Base-by-base conservation (phyloP, 1,140 invertebrate genomes). In the Zaprionus kolodkinae region DNA sequence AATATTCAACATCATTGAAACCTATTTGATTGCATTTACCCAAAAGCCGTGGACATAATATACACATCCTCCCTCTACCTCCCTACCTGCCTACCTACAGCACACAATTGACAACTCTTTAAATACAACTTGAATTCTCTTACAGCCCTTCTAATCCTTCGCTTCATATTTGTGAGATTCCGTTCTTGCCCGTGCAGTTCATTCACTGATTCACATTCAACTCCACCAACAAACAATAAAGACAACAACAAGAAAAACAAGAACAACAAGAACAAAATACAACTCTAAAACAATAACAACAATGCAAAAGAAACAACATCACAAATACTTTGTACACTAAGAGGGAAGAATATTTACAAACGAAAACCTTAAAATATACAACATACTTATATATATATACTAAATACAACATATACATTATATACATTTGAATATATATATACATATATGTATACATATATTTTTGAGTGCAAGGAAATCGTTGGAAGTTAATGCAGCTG, bases 181-280 rank as follows among this genome's bases (percentile, higher is more conserved):
- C 89, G 74, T 89, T 83, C 75, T 80, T 92, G 67, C 86, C 91
- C 65, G 89, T 92, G 81, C 91, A 91, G 79, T 91, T 92, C 82
- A 77, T 90, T 77, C 92, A 82, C 27, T 65, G 38, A 52, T 38
- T 61, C 48, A 88, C 57, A 86, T 55, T 55, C 61, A 76, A 87
- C 36, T 48, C 60, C 52, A 69, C 73, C 45, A 59, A 57, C n/a
- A 59, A 78, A 72, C 55, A 76, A 72, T 48, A 61, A 76, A 70
- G 67, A 76, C 67, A 87, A 72, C 45, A 79, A 72, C 50, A 64
- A 45, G 10, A 64, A 45, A 9, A 55, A 72, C 30, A 65, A 62
- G 38, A 54, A 56, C 50, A 63, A 55, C 60, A 55, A 45, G 67
- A 57, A 74, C 25, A 69, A 67, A 69, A 87, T 70, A 86, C 67